phyloP scores from a whole-genome alignment of 37 sponge, comb jelly and placozoan species.

The Hormiphora californensis region DNA sequence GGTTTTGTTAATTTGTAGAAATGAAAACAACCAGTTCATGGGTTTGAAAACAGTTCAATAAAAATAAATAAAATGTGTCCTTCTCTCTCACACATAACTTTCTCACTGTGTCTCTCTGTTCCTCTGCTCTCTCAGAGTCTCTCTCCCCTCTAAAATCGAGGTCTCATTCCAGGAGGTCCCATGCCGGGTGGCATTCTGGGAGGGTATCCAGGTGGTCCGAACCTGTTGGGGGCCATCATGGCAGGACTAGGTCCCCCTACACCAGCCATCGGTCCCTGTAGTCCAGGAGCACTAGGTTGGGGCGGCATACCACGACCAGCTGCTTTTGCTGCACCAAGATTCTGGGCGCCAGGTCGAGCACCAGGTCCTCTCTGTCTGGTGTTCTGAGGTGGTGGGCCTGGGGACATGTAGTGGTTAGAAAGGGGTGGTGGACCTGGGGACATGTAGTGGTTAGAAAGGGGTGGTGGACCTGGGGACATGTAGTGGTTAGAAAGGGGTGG shows the following conservation, averaged over 20 bases:
- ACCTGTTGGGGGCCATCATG: constrained; percentile 65
- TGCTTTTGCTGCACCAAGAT: constrained; percentile 34
- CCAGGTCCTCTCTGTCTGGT: constrained; percentile 5
- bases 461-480: too few species aligned
- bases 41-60: too few species aligned
- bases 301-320: constrained; percentile 52
- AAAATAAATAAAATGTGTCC: too few species aligned
- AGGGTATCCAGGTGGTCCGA: constrained; percentile 63
- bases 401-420: too few species aligned
- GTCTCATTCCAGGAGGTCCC: constrained; percentile 74
- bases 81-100: too few species aligned
- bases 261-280: constrained; percentile 21
- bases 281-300: constrained; percentile 38
- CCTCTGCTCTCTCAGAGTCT: too few species aligned
- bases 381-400: constrained; percentile 50
- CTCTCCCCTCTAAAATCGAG: constrained; percentile 22
- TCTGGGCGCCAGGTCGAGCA: not conserved
- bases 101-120: too few species aligned
- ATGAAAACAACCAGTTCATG: too few species aligned
- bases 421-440: too few species aligned
- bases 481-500: too few species aligned
- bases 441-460: too few species aligned
- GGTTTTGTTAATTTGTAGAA: too few species aligned
- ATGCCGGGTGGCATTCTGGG: constrained; percentile 67
- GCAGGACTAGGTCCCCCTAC: constrained; percentile 58